Conservation (phyloP, 2,888 invertebrate genomes). For the Acleris cristana region DNA sequence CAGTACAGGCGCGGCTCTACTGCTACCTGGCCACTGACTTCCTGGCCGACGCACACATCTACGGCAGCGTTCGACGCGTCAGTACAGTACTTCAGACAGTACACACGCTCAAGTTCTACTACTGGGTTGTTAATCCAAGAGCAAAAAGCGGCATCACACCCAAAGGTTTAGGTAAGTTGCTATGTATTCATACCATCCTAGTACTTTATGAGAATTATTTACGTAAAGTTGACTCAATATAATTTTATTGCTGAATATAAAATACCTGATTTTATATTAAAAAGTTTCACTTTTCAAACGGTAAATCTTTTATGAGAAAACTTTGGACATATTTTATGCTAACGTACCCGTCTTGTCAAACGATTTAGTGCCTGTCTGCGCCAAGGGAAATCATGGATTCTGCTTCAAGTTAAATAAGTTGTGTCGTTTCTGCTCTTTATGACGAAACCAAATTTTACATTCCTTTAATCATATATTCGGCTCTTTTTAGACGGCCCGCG, state of each 20-base stretch:
- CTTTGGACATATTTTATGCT: slow-evolving; percentile 20
- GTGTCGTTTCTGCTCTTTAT: slow-evolving; percentile 3
- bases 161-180: slow-evolving; percentile 93
- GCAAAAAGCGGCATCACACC: slow-evolving; percentile 97
- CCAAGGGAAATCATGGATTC: slow-evolving; percentile 14
- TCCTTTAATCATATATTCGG: background rate
- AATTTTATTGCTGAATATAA: background rate
- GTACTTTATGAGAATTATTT: background rate
- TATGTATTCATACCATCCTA: slow-evolving; percentile 4
- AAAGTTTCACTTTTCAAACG: slow-evolving; percentile 6
- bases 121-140: slow-evolving; percentile 98
- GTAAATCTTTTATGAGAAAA: slow-evolving; percentile 17
- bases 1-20: slow-evolving; percentile 97
- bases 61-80: slow-evolving; percentile 97
- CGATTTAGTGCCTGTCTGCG: slow-evolving; percentile 17
- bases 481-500: slow-evolving; percentile 92
- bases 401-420: slow-evolving; percentile 13
- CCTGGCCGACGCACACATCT: slow-evolving; percentile 98
- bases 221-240: too few relatives aligned
- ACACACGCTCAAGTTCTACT: slow-evolving; percentile 99
- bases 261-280: slow-evolving; percentile 2
- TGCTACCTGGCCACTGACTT: slow-evolving; percentile 99
- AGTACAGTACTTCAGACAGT: slow-evolving; percentile 99
- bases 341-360: slow-evolving; percentile 17
- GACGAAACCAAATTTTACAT: background rate